Base-by-base conservation (phyloP, 1,140 invertebrate species). In the Cherax quadricarinatus region DNA sequence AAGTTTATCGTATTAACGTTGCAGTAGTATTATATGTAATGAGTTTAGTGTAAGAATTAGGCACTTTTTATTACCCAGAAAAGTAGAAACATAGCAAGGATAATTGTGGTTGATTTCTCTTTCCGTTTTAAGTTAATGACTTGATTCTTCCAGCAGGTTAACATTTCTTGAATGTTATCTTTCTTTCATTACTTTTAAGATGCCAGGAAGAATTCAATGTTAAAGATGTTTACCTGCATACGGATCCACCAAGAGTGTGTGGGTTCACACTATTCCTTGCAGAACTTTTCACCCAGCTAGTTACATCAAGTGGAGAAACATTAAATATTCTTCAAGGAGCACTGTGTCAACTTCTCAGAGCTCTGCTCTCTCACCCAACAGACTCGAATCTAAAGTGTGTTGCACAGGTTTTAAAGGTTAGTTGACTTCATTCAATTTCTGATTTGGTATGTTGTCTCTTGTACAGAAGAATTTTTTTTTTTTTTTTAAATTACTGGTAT, bases 261-360 rank as follows among this genome's bases (percentile, higher is more conserved):
- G 93, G 93, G 24, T 93, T 92, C 62, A 93, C 93, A 1, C 81
- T 92, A 30, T 93, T 93, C 91, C 78, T 93, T n/a, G 93, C 93
- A 18, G 93, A 93, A 60, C 82, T 93, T 73, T 91, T 93, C 41
- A 89, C 82, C 9, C 90, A 92, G 57, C 84, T 93, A 30, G 82
- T 93, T 21, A 92, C 87, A 30, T 18, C 91, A 53, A 85, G 66
- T 30, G 86, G 80, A 6, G 78, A 81, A 60, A 86, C 93, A 2
- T 80, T 92, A 16, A 90, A 86, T 21, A 89, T 91, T 49, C 93
- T 93, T 41, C 75, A 80, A 30, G 81, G 66, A 78, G 90, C 89
- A 18, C 62, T 93, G 3, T 93, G 93, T 80, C 84, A 92, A 10
- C 88, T 93, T 48, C 79, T 93, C 30, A 92, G 75, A 41, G 51